Evolutionary conservation across 2,797 vertebrate species (phyloP).

Genomic region (Manis pentadactyla): DNA sequence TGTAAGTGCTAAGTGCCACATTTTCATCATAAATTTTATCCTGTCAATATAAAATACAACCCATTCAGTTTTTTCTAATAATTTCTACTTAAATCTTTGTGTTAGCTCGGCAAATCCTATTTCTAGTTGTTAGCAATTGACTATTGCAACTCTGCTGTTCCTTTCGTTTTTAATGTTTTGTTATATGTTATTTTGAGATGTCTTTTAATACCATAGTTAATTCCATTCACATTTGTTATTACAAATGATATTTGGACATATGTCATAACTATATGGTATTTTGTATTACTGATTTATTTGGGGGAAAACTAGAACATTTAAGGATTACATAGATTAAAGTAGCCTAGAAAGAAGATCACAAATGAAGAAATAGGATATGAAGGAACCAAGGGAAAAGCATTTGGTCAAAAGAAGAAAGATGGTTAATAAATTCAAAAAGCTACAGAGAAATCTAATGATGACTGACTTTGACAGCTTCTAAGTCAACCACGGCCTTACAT

Average conservation of each 20-base stretch:
- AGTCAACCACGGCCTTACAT: background rate
- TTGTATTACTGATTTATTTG: background rate
- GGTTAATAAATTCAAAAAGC: background rate
- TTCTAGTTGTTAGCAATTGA: background rate
- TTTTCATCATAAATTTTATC: slow-evolving; percentile 33
- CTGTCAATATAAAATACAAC: background rate
- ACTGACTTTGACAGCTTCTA: background rate
- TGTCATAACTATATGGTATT: background rate
- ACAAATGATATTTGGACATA: background rate
- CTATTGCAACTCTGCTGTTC: background rate
- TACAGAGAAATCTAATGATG: background rate
- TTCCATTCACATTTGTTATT: background rate
- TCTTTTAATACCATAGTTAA: background rate
- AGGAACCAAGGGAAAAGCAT: background rate
- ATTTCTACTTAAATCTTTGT: background rate
- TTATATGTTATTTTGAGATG: slow-evolving; percentile 15
- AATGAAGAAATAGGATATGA: background rate
- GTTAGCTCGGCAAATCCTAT: background rate
- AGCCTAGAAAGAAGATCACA: background rate
- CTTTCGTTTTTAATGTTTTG: background rate
- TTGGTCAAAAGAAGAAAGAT: background rate
- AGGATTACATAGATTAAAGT: background rate
- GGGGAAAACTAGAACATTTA: background rate
- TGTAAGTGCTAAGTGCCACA: background rate
- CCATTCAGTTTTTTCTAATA: background rate